Base-by-base conservation (phyloP, 2,888 invertebrate species). In the Ophion costatus region DNA sequence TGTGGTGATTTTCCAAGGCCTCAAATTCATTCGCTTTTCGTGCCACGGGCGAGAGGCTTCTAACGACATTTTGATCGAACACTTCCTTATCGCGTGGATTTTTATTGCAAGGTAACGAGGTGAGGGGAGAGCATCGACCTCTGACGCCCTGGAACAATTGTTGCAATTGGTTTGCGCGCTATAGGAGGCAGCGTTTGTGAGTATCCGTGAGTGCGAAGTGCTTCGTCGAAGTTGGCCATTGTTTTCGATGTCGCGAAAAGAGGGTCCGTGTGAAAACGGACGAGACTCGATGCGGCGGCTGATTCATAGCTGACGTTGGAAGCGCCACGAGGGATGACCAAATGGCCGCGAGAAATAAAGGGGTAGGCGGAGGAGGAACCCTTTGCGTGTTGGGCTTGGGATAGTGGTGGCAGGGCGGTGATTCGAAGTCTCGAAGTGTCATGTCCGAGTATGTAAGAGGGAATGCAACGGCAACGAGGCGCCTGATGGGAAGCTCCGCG, bases 221-320 rank as follows among this genome's bases (percentile, higher is more conserved):
- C 17, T 51, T 45, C 45, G 45, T 45, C 17, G 51, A 17, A 33
- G 64, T 64, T 64, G 1, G 64, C 22, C 17, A 7, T 10, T 64
- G 64, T 33, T 33, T n/a, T 17, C n/a, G 6, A 7, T 20, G 17
- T 33, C 33, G 4, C 29, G 33, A 33, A 33, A 59, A 22, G 2
- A 38, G 7, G 45, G 45, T 59, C 66, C 11, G 22, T 67, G 67
- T 73, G 57, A 42, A 73, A 61, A 56, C 56, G 24, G 29, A 59
- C 51, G 59, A 66, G 33, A 63, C 78, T 69, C 33, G 63, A 69
- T 63, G 64, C 42, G 71, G 74, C 70, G 80, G 79, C 79, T 79
- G 84, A 87, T 87, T 87, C 84, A 87, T 84, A 38, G 85, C 75
- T 71, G 84, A 75, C 78, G 79, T 69, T 80, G 51, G 76, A 73